Evolutionary conservation across 1,140 invertebrate species (phyloP).

Genomic region (Temnothorax nylanderi): DNA sequence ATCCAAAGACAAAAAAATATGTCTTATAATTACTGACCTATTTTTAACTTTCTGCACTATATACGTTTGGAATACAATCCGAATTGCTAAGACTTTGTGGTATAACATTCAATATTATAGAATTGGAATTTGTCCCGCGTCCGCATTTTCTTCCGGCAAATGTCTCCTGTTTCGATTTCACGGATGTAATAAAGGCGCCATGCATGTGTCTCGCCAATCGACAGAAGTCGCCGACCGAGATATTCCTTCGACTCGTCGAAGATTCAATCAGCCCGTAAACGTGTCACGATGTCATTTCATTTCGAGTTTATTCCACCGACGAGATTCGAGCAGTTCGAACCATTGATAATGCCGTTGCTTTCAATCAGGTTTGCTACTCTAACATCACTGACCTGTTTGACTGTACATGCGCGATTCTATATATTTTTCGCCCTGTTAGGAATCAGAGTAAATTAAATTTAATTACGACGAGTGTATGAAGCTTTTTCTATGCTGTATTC

Average conservation of each 20-base stretch:
- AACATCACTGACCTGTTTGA: neutral
- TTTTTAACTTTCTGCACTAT: neutral
- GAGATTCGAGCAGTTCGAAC: neutral
- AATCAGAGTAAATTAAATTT: slow-evolving; percentile 71
- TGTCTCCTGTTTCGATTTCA: slow-evolving; percentile 24
- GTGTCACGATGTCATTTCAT: slow-evolving; percentile 26
- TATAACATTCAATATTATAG: neutral
- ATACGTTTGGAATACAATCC: neutral
- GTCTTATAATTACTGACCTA: neutral
- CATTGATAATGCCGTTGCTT: slow-evolving; percentile 30
- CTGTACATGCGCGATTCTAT: neutral
- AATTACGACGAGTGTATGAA: slow-evolving; percentile 62
- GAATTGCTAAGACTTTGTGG: neutral
- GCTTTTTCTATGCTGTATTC: neutral
- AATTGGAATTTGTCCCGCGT: neutral
- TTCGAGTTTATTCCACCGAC: slow-evolving; percentile 20
- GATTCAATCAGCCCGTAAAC: slow-evolving; percentile 62
- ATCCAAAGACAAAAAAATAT: too few relatives aligned
- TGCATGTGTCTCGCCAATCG: slow-evolving; percentile 22
- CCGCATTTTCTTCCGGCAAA: slow-evolving; percentile 3
- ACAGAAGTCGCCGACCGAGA: slow-evolving; percentile 17
- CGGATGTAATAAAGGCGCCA: slow-evolving; percentile 27
- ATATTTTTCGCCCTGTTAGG: slow-evolving; percentile 7
- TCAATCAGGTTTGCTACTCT: slow-evolving; percentile 42
- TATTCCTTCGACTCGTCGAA: slow-evolving; percentile 20